Evolutionary conservation across 2,113 vertebrate genomes (phyloP).

Genomic region (Apteryx mantelli): DNA sequence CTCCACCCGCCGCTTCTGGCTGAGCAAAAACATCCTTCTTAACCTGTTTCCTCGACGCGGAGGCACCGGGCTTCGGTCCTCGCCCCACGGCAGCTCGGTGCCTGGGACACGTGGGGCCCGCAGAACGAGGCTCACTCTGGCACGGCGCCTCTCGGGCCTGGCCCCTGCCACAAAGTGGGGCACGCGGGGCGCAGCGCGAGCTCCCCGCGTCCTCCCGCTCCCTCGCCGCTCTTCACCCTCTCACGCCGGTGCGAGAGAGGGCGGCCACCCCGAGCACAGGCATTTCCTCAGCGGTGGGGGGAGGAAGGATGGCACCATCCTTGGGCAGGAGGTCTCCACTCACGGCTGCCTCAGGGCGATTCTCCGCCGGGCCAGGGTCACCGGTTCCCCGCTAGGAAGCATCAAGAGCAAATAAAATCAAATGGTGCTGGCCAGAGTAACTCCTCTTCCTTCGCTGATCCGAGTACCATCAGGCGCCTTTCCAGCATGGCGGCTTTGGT

Average conservation of each 20-base stretch:
- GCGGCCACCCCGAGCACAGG: fast-evolving
- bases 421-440: not conserved
- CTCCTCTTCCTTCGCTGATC: not conserved
- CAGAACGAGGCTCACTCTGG: not conserved
- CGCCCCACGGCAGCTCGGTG: fast-evolving
- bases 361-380: not conserved
- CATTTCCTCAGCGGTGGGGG: too few species aligned
- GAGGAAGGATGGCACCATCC: not conserved
- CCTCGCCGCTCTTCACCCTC: not conserved
- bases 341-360: too few species aligned
- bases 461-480: not conserved
- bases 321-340: not conserved
- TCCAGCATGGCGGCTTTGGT: not conserved
- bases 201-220: fast-evolving
- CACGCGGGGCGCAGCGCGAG: fast-evolving
- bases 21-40: not conserved
- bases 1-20: not conserved
- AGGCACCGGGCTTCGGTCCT: not conserved
- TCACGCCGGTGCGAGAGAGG: too few species aligned
- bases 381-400: not conserved
- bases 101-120: not conserved
- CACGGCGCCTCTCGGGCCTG: not conserved
- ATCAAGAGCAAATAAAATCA: not conserved
- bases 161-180: too few species aligned
- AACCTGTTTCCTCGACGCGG: fast-evolving